These are phyloP conservation scores for Rhagonycha fulva DNA, from an alignment of 2,888 invertebrate species.

Conservation along the genomic window DNA sequence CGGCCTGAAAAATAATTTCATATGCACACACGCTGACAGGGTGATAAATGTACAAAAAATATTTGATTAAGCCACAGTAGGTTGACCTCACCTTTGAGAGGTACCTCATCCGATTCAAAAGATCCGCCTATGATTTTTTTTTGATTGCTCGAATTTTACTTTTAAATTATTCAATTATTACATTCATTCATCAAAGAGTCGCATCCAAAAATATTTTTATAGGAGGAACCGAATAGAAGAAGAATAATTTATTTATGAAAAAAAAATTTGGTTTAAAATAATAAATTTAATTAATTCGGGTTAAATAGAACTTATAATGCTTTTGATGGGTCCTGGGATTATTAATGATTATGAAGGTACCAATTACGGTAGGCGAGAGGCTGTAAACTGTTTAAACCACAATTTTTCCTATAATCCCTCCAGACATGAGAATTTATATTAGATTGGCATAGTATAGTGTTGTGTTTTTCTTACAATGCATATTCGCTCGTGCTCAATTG, in stretches of 20 bases:
- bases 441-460: constrained; percentile 13
- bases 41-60: neutral
- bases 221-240: neutral
- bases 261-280: neutral
- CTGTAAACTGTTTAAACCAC: constrained; percentile 9
- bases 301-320: neutral
- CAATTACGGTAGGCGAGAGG: constrained; percentile 8
- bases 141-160: neutral
- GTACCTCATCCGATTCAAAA: neutral
- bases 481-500: constrained; percentile 39
- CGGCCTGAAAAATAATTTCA: neutral
- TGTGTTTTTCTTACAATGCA: constrained; percentile 33
- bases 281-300: neutral
- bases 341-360: constrained; percentile 2
- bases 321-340: neutral
- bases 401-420: constrained; percentile 6
- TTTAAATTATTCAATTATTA: too few relatives aligned
- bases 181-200: too few relatives aligned
- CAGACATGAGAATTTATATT: constrained; percentile 21
- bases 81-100: neutral
- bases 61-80: neutral
- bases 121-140: neutral
- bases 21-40: neutral
- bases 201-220: neutral
- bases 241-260: too few relatives aligned